Percentiles rank a stretch among this genome's conserved stretches.
These are phyloP conservation scores for Azorinus chamasolen DNA, from an alignment of 2,888 invertebrate species.

Conservation along the genomic window DNA sequence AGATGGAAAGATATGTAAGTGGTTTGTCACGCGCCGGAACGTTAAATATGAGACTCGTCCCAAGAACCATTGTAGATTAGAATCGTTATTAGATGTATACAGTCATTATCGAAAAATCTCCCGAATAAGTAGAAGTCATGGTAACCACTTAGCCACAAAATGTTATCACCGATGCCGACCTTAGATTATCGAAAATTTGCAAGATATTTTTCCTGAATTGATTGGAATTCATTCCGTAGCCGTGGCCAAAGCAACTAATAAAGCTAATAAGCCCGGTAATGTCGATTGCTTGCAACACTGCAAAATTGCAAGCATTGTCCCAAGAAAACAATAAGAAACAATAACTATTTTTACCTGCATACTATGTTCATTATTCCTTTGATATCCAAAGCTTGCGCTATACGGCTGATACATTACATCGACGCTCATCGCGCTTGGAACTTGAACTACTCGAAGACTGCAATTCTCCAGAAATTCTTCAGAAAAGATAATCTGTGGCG, in stretches of 20 bases:
- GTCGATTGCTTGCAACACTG: slow-evolving; percentile 22
- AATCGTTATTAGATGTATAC: neutral
- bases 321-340: slow-evolving; percentile 33
- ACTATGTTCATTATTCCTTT: slow-evolving; percentile 67
- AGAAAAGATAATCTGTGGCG: slow-evolving; percentile 63
- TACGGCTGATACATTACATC: slow-evolving; percentile 80
- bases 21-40: slow-evolving; percentile 11
- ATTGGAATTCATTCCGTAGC: slow-evolving; percentile 52
- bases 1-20: slow-evolving; percentile 4
- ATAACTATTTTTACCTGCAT: slow-evolving; percentile 60
- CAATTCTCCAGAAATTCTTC: slow-evolving; percentile 66
- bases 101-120: slow-evolving; percentile 3
- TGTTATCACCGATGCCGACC: slow-evolving; percentile 8
- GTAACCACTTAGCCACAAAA: neutral
- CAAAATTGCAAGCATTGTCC: slow-evolving; percentile 38
- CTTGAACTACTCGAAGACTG: slow-evolving; percentile 62
- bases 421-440: slow-evolving; percentile 69
- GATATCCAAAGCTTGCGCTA: slow-evolving; percentile 76
- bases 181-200: slow-evolving; percentile 43
- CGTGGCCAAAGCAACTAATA: slow-evolving; percentile 38
- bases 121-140: neutral
- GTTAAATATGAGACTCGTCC: neutral
- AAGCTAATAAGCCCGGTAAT: slow-evolving; percentile 22
- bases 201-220: slow-evolving; percentile 45
- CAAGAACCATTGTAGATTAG: too few relatives aligned